Evolutionary conservation across 2,797 vertebrate species (phyloP), one percentile per base, ranked within the genome.

Genomic region (Furcifer pardalis): DNA sequence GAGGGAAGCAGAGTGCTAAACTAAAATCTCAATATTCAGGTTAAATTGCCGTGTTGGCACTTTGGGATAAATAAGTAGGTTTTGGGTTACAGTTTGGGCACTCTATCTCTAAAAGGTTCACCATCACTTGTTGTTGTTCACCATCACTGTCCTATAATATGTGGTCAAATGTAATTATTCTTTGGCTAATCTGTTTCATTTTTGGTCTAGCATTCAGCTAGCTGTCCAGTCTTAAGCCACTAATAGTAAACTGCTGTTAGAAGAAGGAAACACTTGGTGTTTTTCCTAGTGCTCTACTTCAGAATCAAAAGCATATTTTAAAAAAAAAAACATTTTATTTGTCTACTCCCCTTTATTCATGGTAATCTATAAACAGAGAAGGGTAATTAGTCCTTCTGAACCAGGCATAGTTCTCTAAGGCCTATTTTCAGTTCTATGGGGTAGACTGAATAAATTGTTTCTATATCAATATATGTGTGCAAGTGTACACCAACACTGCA

Each of bases 201-300:
- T 93, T 91, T 92, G 84, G 92, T 91, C 87, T 86, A 83, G 32
- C 86, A 82, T 86, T 88, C 63, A 85, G 84, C 89, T 86, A 84
- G 82, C 85, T 79, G 88, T 87, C 72, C 86, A 89, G 81, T 30
- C 90, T 89, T 82, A 84, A 91, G 65, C 35, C 52, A 87, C 74
- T 86, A 71, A 79, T 89, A 84, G 86, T 52, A 65, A 89, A 85
- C 82, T 86, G 0, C 2, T 62, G 85, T 91, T 89, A 89, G 19
- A n/a, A n/a, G n/a, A n/a, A n/a, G n/a, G n/a, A n/a, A n/a, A n/a
- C n/a, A n/a, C n/a, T n/a, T n/a, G n/a, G n/a, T n/a, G n/a, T 7
- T 63, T 79, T 75, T 79, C 32, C n/a, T 25, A 42, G 8, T 25
- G 5, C 87, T 25, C 84, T 89, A 90, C 75, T 1, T 0, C 82